Base-by-base conservation (phyloP, 1,140 invertebrate species). In the Neodiprion fabricii region DNA sequence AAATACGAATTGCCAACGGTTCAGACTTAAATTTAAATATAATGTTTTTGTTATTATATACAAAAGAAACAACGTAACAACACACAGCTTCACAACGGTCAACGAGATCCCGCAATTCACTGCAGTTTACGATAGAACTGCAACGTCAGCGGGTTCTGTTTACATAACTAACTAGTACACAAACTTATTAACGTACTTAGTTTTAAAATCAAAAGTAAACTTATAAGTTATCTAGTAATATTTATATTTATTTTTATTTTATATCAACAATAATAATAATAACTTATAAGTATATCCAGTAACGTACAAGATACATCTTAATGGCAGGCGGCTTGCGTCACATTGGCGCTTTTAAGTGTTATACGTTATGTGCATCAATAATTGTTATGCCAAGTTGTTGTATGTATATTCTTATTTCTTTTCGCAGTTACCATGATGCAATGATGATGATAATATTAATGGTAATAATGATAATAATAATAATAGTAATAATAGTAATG, bases 1-100 rank as follows among this genome's bases (percentile, higher is more conserved):
- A 40, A 40, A 40, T 40, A 40, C 28, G 28, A 40, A 40, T 40
- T 5, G 1, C 28, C 28, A 40, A 40, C 28, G 28, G 28, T 40
- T 40, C 28, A 40, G 2, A 40, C 28, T 40, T 80, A 80, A 80
- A 81, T 77, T 79, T 79, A 81, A 76, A 80, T 82, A 81, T 79
- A 77, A 76, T 75, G 76, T 61, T 75, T 79, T 76, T 74, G 74
- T 72, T 50, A 48, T 72, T 79, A 75, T 80, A 69, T 80, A 79
- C 75, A 77, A 70, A 71, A 76, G 78, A 75, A 82, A 80, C 73
- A 80, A 80, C 73, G 72, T 80, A 82, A 82, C 79, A 81, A 80
- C 75, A 77, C 74, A 77, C 77, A 79, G 73, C 28, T 40, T 75
- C 76, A 77, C 78, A 76, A 82, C 74, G 67, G 70, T 73, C 72